These are phyloP conservation scores for Lasius platythorax DNA, from an alignment of 2,888 invertebrate species.

Conservation along the genomic window DNA sequence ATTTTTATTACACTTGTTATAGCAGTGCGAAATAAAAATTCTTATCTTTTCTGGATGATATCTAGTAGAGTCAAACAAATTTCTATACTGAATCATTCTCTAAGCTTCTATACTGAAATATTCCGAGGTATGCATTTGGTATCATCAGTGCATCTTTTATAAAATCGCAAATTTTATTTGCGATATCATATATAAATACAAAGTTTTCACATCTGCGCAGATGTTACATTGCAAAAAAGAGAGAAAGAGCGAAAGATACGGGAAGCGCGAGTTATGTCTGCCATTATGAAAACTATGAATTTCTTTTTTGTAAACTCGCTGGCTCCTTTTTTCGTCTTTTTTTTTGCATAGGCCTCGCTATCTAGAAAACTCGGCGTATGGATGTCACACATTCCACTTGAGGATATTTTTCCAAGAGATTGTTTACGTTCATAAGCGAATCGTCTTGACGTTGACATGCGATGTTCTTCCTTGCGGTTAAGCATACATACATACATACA, in stretches of 20 bases:
- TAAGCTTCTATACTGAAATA: background rate
- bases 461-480: slow-evolving; percentile 8
- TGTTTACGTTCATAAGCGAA: slow-evolving; percentile 8
- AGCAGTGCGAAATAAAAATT: background rate
- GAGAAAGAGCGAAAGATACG: background rate
- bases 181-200: background rate
- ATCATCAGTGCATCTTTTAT: slow-evolving; percentile 14
- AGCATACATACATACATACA: background rate
- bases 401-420: background rate
- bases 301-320: background rate
- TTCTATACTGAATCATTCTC: background rate
- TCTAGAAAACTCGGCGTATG: slow-evolving; percentile 27
- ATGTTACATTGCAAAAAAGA: background rate
- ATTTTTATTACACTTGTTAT: slow-evolving; percentile 5
- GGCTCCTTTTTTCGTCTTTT: background rate
- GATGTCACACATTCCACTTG: background rate
- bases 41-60: background rate
- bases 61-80: background rate
- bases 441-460: slow-evolving; percentile 8
- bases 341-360: background rate
- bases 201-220: slow-evolving; percentile 16
- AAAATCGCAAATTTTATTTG: background rate
- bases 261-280: background rate
- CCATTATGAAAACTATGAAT: slow-evolving; percentile 30
- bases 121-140: background rate